Conservation (phyloP, 2,888 invertebrate species). For the Drosophila phalerata region DNA sequence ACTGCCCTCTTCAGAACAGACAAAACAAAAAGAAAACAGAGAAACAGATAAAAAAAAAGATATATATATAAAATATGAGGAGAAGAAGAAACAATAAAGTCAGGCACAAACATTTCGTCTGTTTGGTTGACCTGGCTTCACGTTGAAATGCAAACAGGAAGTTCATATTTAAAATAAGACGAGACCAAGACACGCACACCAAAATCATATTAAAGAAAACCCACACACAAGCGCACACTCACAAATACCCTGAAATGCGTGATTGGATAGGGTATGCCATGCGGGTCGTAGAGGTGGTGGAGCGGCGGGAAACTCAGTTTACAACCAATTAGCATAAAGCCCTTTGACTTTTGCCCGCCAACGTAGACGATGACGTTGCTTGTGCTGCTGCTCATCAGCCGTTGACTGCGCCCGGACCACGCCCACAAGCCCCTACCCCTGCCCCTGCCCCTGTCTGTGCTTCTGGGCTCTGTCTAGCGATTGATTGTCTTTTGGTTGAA, state of each 20-base stretch:
- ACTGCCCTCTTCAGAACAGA: constrained; percentile 25
- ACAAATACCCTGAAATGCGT: constrained; percentile 17
- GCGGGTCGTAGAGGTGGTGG: background rate
- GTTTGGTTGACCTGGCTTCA: constrained; percentile 30
- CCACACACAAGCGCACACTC: constrained; percentile 30
- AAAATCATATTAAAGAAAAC: constrained; percentile 5
- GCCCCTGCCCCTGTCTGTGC: constrained; percentile 1
- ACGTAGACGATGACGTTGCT: constrained; percentile 38
- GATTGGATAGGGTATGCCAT: background rate
- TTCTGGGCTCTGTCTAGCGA: constrained; percentile 16
- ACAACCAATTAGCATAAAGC: constrained; percentile 69
- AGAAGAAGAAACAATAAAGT: constrained; percentile 18
- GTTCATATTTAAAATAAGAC: constrained; percentile 72
- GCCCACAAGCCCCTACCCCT: constrained; percentile 18
- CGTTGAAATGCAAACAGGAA: constrained; percentile 67
- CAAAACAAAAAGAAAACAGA: constrained; percentile 1
- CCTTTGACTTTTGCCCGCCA: constrained; percentile 63
- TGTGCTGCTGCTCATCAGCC: constrained; percentile 24
- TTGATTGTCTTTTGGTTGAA: constrained; percentile 40
- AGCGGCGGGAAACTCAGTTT: constrained; percentile 21
- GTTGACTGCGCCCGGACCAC: constrained; percentile 14
- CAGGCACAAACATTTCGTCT: constrained; percentile 45
- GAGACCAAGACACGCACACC: constrained; percentile 42
- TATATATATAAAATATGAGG: too few species aligned
- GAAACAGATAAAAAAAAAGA: background rate